Evolutionary conservation across 2,113 vertebrate genomes (phyloP).

Genomic region (Pseudonaja textilis): DNA sequence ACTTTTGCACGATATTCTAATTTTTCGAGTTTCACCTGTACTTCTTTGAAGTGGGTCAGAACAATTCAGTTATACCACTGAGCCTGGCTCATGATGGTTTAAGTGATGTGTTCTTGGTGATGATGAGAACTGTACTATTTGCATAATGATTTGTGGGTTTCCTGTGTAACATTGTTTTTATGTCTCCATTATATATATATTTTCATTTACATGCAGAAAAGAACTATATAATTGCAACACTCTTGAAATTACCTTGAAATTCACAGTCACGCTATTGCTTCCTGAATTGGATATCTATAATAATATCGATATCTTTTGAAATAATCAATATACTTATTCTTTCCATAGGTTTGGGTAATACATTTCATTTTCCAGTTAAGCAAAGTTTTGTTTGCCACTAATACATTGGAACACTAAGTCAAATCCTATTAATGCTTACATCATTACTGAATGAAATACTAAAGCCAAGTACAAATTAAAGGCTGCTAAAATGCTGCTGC

Average conservation of each 20-base stretch:
- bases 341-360: slow-evolving; percentile 14
- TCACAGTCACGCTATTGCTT: background rate
- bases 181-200: background rate
- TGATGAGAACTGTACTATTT: background rate
- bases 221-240: background rate
- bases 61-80: background rate
- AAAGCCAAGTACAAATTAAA: slow-evolving; percentile 75
- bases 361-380: slow-evolving; percentile 52
- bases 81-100: background rate
- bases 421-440: slow-evolving; percentile 60
- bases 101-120: background rate
- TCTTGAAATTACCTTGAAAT: slow-evolving; percentile 37
- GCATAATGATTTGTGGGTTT: background rate
- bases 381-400: slow-evolving; percentile 37
- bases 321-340: slow-evolving; percentile 33
- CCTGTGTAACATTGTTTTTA: background rate
- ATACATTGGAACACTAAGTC: slow-evolving; percentile 41
- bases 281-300: slow-evolving; percentile 12
- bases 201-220: background rate
- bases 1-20: too few relatives aligned
- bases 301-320: slow-evolving; percentile 33
- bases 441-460: slow-evolving; percentile 66
- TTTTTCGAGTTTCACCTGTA: too few relatives aligned
- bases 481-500: slow-evolving; percentile 72
- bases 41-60: too few relatives aligned